Base-by-base conservation (phyloP, 1,140 invertebrate species). In the Drosophila sturtevanti region DNA sequence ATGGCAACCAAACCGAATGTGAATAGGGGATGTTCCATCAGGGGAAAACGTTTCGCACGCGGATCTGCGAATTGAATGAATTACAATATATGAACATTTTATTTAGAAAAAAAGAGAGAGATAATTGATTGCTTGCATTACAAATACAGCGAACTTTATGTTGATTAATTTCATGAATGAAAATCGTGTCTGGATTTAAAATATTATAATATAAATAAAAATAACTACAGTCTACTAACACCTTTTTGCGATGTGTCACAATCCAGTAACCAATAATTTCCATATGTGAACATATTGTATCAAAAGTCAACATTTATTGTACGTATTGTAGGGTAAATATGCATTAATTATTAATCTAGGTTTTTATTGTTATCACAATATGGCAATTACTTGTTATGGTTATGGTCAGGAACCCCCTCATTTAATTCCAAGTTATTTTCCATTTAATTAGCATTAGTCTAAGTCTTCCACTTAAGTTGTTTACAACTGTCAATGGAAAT, bases 21-120 rank as follows among this genome's bases (percentile, higher is more conserved):
- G 0, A 97, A 97, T 54, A 97, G 93, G 0, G 97, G 98, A 31
- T 96, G 96, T 63, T 97, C 95, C 96, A 99, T 98, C 0, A 99
- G 92, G 0, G 97, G 95, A 96, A 97, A 99, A 91, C 97, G 95
- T 90, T 95, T 95, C 27, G 98, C 97, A 74, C 98, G 93, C 2
- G 96, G 96, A 94, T 98, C 98, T 95, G n/a, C n/a, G n/a, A n/a
- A 58, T 16, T 7, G n/a, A 68, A 37, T 4, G 9, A 56, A 93
- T 0, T 72, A 92, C 94, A 81, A 79, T 38, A 48, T 9, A 58
- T n/a, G 22, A 63, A 38, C 58, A 71, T 68, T 66, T 48, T 64
- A 61, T 65, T 55, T 38, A 54, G 22, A 21, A 44, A 55, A 63
- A 44, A 44, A 34, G 11, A 14, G 18, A 27, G 34, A 24, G 10